phyloP scores from a whole-genome alignment of 2,888 invertebrate genomes.

The Julus scandinavius region DNA sequence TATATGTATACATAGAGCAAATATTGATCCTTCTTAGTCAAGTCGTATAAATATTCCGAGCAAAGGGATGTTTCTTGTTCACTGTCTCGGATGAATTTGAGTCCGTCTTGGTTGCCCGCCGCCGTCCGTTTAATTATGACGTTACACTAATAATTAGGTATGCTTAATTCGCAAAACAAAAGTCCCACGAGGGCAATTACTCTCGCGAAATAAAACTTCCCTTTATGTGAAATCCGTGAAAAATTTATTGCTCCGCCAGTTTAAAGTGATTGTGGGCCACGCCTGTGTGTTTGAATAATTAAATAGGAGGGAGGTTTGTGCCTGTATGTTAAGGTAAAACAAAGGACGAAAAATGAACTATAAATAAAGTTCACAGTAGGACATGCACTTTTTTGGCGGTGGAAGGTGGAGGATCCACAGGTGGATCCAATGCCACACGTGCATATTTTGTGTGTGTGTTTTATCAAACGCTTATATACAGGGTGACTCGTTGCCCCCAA shows the following conservation, averaged over 20 bases:
- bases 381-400: constrained; percentile 7
- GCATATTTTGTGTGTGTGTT: background rate
- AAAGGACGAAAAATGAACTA: constrained; percentile 42
- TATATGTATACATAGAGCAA: background rate
- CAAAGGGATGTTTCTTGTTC: background rate
- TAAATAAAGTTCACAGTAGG: constrained; percentile 39
- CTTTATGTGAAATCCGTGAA: constrained; percentile 26
- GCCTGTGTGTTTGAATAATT: constrained; percentile 39
- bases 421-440: constrained; percentile 42
- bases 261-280: constrained; percentile 39
- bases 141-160: constrained; percentile 11
- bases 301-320: constrained; percentile 35
- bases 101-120: background rate
- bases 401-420: constrained; percentile 39
- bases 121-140: constrained; percentile 17
- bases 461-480: background rate
- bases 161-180: constrained; percentile 34
- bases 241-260: constrained; percentile 30
- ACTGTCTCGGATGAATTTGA: background rate
- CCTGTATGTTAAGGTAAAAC: constrained; percentile 16
- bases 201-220: constrained; percentile 30
- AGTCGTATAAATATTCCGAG: too few species aligned
- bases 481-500: background rate
- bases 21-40: background rate
- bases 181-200: background rate